Base-by-base conservation (phyloP, 1,140 invertebrate species). In the Tachypleus tridentatus region DNA sequence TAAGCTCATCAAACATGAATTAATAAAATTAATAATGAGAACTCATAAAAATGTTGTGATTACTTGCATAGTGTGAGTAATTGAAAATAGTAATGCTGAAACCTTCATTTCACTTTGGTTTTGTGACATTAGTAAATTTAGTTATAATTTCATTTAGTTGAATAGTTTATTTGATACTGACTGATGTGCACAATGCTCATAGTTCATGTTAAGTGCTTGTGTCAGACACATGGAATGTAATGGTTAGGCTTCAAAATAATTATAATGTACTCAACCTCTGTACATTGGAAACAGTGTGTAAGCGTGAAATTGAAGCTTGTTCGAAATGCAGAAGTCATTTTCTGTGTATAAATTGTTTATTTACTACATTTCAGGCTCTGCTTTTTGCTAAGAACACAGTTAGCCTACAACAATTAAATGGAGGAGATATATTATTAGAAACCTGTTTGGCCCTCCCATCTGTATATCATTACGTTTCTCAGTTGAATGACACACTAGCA, bases 361-460 rank as follows among this genome's bases (percentile, higher is more conserved):
- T 64, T 67, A 72, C 57, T 52, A 59, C 52, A 52, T 74, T 75
- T 11, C 66, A 84, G 82, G 77, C 76, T 58, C 72, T 83, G 66
- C 82, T 86, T 66, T 74, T 80, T 6, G 77, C 76, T 60, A 81
- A 81, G 63, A 86, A 86, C 73, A 79, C 80, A 5, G 77, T 80
- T 58, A 68, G 79, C 51, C 76, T 91, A 11, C 82, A 88, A 70
- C 82, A 82, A 73, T 78, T 91, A 65, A 81, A 85, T 70, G 89
- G 87, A n/a, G 87, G 87, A 5, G 84, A 88, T 68, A 84, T 85
- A 11, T 75, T 93, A n/a, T 77, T 92, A 50, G 85, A 89, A 68
- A 83, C 90, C 69, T 91, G 90, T 74, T 78, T 85, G 0, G 84
- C 82, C 70, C 78, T 92, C 68, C 84, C 87, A 0, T 85, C 87